A percentile compares a stretch with the other conserved stretches of the same genome.
These are phyloP conservation scores for Aramus guarauna DNA, from an alignment of 2,113 vertebrate genomes.

Conservation along the genomic window DNA sequence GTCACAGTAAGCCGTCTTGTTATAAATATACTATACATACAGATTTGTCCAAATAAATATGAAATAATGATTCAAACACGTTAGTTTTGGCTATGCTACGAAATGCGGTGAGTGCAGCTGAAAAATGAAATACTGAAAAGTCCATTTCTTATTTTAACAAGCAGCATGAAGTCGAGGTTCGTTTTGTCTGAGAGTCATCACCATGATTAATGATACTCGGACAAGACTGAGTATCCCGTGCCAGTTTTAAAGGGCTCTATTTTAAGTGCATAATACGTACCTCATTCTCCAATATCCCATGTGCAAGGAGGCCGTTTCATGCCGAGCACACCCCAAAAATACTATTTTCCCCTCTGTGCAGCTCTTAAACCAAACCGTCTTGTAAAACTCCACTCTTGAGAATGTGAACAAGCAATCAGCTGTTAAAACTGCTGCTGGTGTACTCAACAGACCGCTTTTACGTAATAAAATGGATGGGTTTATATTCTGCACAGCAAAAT, in stretches of 20 bases:
- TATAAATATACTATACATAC: not conserved
- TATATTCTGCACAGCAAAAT: not conserved
- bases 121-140: not conserved
- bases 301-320: not conserved
- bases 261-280: not conserved
- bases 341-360: not conserved
- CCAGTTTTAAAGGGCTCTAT: constrained; percentile 3
- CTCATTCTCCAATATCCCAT: not conserved
- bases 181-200: not conserved
- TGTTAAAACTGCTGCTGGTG: not conserved
- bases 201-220: not conserved
- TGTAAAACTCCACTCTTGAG: not conserved
- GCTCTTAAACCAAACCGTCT: not conserved
- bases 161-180: not conserved
- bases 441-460: not conserved
- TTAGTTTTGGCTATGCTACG: not conserved
- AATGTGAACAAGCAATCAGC: not conserved
- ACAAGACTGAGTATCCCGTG: not conserved
- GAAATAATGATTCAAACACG: not conserved
- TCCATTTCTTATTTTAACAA: not conserved
- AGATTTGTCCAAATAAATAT: not conserved
- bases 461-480: not conserved
- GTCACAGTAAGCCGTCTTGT: not conserved
- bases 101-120: not conserved
- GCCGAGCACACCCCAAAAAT: not conserved